These are phyloP conservation scores for Alectoris magna DNA, from an alignment of 2,797 vertebrate species.

Conservation along the genomic window DNA sequence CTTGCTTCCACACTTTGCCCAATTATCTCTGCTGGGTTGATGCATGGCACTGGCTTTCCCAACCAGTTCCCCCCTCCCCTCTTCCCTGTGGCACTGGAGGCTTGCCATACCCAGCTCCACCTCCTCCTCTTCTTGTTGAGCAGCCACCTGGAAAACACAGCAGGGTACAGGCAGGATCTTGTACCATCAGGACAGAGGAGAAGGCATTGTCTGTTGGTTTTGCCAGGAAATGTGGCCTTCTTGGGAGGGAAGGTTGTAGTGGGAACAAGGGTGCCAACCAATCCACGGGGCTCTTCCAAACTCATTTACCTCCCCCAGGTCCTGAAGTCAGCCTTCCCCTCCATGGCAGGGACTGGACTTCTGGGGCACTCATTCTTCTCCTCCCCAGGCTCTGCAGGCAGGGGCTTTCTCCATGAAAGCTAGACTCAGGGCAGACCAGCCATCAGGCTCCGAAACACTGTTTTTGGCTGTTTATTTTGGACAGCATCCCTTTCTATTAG, in stretches of 20 bases:
- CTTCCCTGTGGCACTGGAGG: neutral
- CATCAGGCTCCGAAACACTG: neutral
- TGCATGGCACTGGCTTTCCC: neutral
- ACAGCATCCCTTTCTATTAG: constrained; percentile 34
- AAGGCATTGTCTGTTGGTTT: neutral
- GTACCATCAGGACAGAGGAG: neutral
- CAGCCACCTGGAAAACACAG: neutral
- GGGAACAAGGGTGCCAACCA: neutral
- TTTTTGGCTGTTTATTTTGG: constrained; percentile 29
- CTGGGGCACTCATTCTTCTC: neutral
- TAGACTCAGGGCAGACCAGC: neutral
- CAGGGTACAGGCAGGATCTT: neutral
- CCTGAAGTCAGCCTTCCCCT: neutral
- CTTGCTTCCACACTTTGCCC: neutral
- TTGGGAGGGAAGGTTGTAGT: neutral
- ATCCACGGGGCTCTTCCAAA: neutral
- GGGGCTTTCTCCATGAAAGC: neutral
- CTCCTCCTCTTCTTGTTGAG: neutral
- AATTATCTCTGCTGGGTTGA: neutral
- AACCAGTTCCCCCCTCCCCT: neutral
- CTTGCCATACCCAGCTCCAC: neutral
- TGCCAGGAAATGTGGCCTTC: neutral
- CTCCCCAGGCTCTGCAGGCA: rapidly evolving
- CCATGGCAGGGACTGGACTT: neutral
- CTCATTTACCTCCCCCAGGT: neutral